Conservation (phyloP, 2,888 invertebrate genomes). For the Ormyrus labotus region DNA sequence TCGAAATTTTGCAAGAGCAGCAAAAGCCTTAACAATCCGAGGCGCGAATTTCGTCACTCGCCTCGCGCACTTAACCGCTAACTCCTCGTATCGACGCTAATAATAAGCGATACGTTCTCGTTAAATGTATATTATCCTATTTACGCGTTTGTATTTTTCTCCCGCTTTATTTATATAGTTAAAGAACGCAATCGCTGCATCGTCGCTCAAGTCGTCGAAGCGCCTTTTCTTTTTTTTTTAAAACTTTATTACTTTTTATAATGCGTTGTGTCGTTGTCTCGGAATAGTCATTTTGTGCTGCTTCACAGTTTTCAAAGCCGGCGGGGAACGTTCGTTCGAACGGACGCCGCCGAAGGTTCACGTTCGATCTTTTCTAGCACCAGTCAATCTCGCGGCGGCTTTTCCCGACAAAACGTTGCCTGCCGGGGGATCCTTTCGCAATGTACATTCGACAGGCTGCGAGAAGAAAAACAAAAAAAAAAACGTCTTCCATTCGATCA, state of each 20-base stretch:
- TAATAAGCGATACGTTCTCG: conserved; percentile 31
- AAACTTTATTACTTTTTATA: conserved; percentile 71
- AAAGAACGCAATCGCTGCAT: conserved; percentile 53
- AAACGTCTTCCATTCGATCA: conserved; percentile 16
- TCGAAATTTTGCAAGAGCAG: conserved; percentile 24
- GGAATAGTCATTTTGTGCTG: conserved; percentile 72
- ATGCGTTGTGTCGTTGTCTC: conserved; percentile 76
- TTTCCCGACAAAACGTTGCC: too few species aligned
- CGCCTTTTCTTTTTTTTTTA: conserved; percentile 23
- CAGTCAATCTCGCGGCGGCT: too few species aligned
- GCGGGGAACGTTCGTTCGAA: too few species aligned
- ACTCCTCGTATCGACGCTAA: conserved; percentile 39
- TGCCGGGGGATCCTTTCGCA: neutral
- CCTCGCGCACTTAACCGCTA: conserved; percentile 38
- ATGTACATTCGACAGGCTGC: neutral
- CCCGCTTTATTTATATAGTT: conserved; percentile 53
- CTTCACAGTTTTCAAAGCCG: conserved; percentile 5
- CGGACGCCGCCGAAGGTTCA: too few species aligned
- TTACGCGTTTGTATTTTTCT: conserved; percentile 20
- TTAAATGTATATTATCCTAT: conserved; percentile 24
- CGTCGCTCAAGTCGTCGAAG: conserved; percentile 56
- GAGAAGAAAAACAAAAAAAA: conserved; percentile 19
- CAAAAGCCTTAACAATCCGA: conserved; percentile 33
- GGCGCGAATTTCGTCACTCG: conserved; percentile 42
- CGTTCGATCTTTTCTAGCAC: too few species aligned